A percentile compares a stretch with the other conserved stretches of the same genome.
phyloP scores from a whole-genome alignment of 2,888 invertebrate species.

The Lymantria dispar region DNA sequence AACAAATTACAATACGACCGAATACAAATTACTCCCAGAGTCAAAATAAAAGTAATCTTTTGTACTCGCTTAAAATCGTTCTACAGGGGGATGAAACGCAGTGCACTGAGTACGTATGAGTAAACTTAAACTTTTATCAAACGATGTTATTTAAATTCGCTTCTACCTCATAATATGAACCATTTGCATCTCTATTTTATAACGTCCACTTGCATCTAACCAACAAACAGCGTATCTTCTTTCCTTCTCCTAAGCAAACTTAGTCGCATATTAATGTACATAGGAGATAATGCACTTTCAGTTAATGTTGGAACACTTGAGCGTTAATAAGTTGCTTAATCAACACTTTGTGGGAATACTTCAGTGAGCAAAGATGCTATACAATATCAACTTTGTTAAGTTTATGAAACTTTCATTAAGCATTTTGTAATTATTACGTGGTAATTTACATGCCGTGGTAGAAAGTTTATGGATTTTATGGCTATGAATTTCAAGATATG shows the following conservation, averaged over 20 bases:
- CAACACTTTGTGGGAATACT: slow-evolving; percentile 25
- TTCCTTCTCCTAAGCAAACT: slow-evolving; percentile 51
- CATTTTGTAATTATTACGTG: slow-evolving; percentile 13
- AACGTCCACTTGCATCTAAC: slow-evolving; percentile 41
- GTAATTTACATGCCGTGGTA: slow-evolving; percentile 22
- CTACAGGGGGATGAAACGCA: too few species aligned
- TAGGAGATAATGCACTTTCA: slow-evolving; percentile 40
- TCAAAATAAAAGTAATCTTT: too few species aligned
- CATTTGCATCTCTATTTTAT: slow-evolving; percentile 32
- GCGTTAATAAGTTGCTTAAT: slow-evolving; percentile 43
- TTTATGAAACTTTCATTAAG: slow-evolving; percentile 7
- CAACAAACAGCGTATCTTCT: slow-evolving; percentile 48
- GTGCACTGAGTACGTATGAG: too few species aligned
- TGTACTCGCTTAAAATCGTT: too few species aligned
- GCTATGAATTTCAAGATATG: not conserved
- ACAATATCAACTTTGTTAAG: slow-evolving; percentile 22
- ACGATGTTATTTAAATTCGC: slow-evolving; percentile 1
- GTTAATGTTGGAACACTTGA: slow-evolving; percentile 36
- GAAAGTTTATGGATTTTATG: slow-evolving; percentile 4
- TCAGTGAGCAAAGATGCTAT: slow-evolving; percentile 24
- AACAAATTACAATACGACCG: too few species aligned
- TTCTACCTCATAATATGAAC: not conserved
- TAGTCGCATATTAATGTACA: slow-evolving; percentile 38
- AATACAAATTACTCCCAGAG: too few species aligned
- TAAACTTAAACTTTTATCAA: too few species aligned